Conservation (phyloP, 2,888 invertebrate species). For the Aphodius sticticus region DNA sequence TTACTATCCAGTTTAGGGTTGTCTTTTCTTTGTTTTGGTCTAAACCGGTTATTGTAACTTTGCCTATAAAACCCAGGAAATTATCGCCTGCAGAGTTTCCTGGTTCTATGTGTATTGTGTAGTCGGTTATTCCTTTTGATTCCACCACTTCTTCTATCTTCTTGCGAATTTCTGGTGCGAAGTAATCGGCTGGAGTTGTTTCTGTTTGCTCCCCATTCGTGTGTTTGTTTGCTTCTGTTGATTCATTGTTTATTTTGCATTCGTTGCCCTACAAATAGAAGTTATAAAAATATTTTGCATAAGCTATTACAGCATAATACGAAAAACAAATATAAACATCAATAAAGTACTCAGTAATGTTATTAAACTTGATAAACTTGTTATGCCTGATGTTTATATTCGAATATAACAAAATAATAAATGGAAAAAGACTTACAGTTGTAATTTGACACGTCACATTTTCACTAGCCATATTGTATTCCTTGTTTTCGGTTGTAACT, state of each 20-base stretch:
- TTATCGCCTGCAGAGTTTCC: constrained; percentile 25
- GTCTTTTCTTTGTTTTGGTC: constrained; percentile 22
- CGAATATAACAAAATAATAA: no score
- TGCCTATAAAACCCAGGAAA: constrained; percentile 25
- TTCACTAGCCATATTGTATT: not conserved
- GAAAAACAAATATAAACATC: no score
- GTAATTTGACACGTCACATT: not conserved
- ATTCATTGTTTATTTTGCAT: not conserved
- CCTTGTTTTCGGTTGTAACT: not conserved
- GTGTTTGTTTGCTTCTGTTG: not conserved
- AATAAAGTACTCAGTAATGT: no score
- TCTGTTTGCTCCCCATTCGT: not conserved
- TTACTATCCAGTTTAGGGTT: constrained; percentile 46
- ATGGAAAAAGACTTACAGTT: not conserved
- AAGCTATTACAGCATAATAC: no score
- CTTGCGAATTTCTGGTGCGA: constrained; percentile 9
- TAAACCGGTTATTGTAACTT: constrained; percentile 9
- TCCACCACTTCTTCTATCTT: constrained; percentile 33
- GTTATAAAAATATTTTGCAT: no score
- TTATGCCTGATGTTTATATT: no score
- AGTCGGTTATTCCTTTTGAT: constrained; percentile 10
- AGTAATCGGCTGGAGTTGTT: not conserved
- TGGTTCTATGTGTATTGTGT: constrained; percentile 6
- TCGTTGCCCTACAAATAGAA: not conserved
- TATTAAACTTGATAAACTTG: no score